Conservation (phyloP, 2,888 invertebrate species). For the Chironomus riparius region DNA sequence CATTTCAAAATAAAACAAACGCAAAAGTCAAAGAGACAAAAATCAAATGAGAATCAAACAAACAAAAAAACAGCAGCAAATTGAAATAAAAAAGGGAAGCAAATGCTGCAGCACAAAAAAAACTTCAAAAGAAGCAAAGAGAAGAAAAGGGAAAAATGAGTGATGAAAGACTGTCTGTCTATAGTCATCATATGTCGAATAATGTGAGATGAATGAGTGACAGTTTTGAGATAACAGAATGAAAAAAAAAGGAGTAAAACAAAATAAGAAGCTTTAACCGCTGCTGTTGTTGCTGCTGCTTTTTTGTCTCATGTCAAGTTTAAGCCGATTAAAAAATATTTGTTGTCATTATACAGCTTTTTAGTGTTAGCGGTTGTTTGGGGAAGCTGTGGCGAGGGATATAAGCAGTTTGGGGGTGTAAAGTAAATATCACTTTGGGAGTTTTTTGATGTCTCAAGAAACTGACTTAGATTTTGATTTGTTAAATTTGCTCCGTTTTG, state of each 20-base stretch:
- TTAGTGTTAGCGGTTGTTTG: background rate
- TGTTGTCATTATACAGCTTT: slow-evolving; percentile 20
- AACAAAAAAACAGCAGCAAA: background rate
- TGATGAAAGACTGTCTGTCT: slow-evolving; percentile 27
- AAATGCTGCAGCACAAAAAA: background rate
- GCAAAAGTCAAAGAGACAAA: background rate
- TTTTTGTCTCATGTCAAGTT: background rate
- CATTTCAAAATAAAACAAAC: background rate
- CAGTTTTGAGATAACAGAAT: slow-evolving; percentile 17
- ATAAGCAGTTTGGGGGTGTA: too few species aligned
- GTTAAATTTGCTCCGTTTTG: too few species aligned
- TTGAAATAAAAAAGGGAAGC: background rate
- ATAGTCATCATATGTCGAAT: slow-evolving; percentile 22
- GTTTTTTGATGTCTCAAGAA: too few species aligned
- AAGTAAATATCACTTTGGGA: too few species aligned
- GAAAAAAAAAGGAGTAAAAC: background rate
- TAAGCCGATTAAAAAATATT: slow-evolving; percentile 26
- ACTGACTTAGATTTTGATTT: too few species aligned
- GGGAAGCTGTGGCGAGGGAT: too few species aligned
- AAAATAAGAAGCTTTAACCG: background rate
- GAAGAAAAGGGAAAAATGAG: slow-evolving; percentile 9
- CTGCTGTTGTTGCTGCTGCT: background rate
- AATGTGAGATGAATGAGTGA: slow-evolving; percentile 20
- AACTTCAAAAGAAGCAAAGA: background rate
- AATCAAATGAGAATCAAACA: background rate